A percentile compares a stretch with the other conserved stretches of the same genome.
Evolutionary conservation across 2,113 vertebrate species (phyloP).

Genomic region (Grammomys surdaster): DNA sequence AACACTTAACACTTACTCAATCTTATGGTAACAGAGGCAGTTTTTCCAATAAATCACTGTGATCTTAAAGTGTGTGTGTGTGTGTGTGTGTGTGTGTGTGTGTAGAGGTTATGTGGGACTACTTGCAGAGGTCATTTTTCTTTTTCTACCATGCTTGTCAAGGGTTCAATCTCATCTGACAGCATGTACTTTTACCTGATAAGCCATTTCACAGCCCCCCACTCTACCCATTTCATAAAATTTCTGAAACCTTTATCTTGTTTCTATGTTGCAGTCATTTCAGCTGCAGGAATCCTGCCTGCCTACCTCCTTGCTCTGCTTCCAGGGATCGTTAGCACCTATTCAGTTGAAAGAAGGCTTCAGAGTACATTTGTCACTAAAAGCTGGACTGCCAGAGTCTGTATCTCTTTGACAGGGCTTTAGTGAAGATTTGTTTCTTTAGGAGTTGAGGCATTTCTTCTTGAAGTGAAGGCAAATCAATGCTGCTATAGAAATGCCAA

Average conservation of each 20-base stretch:
- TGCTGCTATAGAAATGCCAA: conserved; percentile 40
- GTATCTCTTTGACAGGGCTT: neutral
- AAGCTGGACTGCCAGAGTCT: neutral
- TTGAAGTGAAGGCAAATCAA: conserved; percentile 20
- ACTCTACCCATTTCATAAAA: neutral
- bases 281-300: neutral
- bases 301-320: conserved; percentile 44
- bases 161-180: neutral
- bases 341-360: neutral
- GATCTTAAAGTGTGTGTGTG: neutral
- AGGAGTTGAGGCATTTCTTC: conserved; percentile 33
- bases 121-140: neutral
- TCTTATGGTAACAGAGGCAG: neutral
- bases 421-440: conserved; percentile 47
- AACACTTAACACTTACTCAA: neutral
- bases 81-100: neutral
- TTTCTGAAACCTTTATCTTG: neutral
- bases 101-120: neutral
- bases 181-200: neutral
- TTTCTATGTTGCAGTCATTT: conserved; percentile 16
- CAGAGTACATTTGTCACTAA: conserved; percentile 2
- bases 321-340: neutral
- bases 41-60: neutral
- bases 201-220: neutral
- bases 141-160: neutral